Evolutionary conservation across 2,113 vertebrate species (phyloP).

Genomic region (Tragelaphus buxtoni): DNA sequence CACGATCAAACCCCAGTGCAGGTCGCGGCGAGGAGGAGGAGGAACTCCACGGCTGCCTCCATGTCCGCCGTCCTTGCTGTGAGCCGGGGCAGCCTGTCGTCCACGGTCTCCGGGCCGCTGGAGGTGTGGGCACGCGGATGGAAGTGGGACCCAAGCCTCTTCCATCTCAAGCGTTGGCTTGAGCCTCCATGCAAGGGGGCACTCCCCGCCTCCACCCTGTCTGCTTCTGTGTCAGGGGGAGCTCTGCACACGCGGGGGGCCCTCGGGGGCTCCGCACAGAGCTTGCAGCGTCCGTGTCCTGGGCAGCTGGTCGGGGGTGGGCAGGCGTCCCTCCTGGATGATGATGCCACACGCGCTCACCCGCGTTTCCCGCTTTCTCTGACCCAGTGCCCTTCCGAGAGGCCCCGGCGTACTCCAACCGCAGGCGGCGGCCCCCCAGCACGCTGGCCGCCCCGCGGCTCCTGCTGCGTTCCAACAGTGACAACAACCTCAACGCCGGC

Average conservation of each 20-base stretch:
- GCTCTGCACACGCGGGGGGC: background rate
- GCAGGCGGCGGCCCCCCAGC: slow-evolving; percentile 86
- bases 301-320: background rate
- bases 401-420: slow-evolving; percentile 93
- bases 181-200: background rate
- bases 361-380: background rate
- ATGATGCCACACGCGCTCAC: fast-evolving
- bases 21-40: fast-evolving
- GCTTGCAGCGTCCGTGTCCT: background rate
- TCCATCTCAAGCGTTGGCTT: background rate
- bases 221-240: background rate
- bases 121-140: background rate
- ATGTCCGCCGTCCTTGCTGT: fast-evolving
- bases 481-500: slow-evolving; percentile 90
- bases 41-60: fast-evolving
- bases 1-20: fast-evolving
- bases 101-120: background rate
- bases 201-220: fast-evolving
- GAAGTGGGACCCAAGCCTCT: background rate
- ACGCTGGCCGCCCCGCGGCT: slow-evolving; percentile 90
- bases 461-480: slow-evolving; percentile 95
- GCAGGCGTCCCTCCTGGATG: fast-evolving
- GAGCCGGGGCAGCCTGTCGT: background rate
- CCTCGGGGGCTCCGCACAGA: fast-evolving
- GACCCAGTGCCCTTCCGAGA: slow-evolving; percentile 94